Evolutionary conservation across 2,888 invertebrate genomes (phyloP), one percentile per base, ranked within the genome.

Genomic region (Mesoligia furuncula): DNA sequence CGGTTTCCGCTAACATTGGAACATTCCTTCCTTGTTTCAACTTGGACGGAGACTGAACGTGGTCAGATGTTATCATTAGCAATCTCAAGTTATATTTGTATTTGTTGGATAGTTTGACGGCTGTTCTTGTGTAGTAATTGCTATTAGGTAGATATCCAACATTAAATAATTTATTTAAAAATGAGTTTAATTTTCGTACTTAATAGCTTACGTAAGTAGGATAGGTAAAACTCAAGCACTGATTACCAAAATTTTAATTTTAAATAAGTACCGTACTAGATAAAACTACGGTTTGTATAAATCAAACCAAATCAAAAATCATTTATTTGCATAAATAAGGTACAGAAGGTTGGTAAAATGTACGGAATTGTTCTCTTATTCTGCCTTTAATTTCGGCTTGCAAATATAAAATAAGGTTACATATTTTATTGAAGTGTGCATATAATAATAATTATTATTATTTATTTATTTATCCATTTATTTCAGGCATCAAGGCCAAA

Each of bases 1-100:
- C 90, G 90, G 87, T 89, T 90, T 88, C 88, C 74, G 74, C 72
- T 80, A 86, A 84, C 73, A 85, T 78, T 42, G 71, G 70, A 86
- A 80, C 75, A 84, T 85, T 85, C 86, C 80, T 88, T 83, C 64
- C 85, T 61, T 85, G 83, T 83, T 82, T 73, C 74, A 84, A 85
- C 75, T 88, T 85, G 39, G 76, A 69, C 69, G 73, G 51, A 31
- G 75, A 62, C 76, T 77, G 70, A 54, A 79, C 54, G 57, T 59
- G 76, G 69, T 59, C 70, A 70, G 79, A 84, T 80, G 76, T 67
- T 81, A 84, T 78, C 57, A 59, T 83, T 79, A 79, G 73, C 39
- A 82, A 66, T 69, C 59, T 79, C 11, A 75, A 77, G n/a, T 75
- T 77, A 57, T 57, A 57, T 57, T 57, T 57, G 54, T 57, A 77